A percentile compares a stretch with the other conserved stretches of the same genome.
Evolutionary conservation across 2,797 vertebrate genomes (phyloP).

Genomic region (Pseudocheirus occidentalis): DNA sequence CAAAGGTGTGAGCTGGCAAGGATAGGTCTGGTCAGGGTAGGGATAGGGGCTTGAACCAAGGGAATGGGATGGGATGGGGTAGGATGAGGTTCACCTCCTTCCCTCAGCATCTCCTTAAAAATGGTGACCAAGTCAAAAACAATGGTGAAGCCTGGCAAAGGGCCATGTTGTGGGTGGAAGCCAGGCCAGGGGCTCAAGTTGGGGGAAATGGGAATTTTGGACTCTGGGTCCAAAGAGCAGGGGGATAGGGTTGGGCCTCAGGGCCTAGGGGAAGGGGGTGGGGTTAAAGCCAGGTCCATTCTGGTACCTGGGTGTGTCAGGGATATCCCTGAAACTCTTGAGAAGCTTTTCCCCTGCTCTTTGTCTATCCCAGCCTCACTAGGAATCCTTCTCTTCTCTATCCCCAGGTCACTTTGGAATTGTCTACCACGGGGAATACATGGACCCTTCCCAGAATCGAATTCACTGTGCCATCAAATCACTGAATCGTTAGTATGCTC

Average conservation of each 20-base stretch:
- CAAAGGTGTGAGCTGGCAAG: slow-evolving; percentile 87
- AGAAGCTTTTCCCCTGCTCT: neutral
- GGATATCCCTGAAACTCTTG: neutral
- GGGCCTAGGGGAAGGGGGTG: neutral
- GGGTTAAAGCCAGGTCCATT: neutral
- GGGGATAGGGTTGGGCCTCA: neutral
- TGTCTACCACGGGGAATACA: slow-evolving; percentile 95
- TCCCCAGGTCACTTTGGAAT: slow-evolving; percentile 95
- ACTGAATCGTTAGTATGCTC: slow-evolving; percentile 91
- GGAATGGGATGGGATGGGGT: neutral
- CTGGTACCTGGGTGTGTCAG: neutral
- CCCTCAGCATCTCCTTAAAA: neutral
- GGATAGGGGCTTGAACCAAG: neutral
- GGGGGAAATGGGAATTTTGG: neutral
- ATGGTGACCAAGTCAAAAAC: neutral
- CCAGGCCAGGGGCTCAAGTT: neutral
- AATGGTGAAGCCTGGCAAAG: neutral
- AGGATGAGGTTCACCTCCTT: neutral
- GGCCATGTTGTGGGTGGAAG: neutral
- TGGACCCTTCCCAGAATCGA: slow-evolving; percentile 87
- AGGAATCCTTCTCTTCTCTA: neutral
- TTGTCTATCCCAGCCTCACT: neutral
- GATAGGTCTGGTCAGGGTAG: neutral
- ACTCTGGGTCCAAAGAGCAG: neutral
- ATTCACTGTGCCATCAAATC: slow-evolving; percentile 97